A percentile compares a stretch with the other conserved stretches of the same genome.
Conservation (phyloP, 2,888 invertebrate species). For the Branchellion lobata region DNA sequence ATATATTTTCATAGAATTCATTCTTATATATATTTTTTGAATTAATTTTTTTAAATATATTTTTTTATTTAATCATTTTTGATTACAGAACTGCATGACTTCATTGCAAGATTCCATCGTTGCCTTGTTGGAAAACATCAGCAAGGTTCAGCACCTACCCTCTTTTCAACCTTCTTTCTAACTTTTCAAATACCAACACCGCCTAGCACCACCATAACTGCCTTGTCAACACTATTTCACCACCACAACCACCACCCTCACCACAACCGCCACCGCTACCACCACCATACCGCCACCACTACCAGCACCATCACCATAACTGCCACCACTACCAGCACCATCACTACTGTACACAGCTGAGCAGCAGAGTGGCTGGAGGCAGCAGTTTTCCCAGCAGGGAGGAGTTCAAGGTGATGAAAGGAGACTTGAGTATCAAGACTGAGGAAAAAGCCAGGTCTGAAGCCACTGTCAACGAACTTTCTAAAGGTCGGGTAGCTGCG, state of each 20-base stretch:
- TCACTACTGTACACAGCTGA: slow-evolving; percentile 43
- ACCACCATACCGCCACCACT: too few species aligned
- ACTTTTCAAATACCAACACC: background rate
- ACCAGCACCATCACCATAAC: background rate
- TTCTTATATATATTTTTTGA: background rate
- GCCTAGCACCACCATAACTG: background rate
- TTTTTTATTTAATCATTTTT: too few species aligned
- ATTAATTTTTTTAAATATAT: background rate
- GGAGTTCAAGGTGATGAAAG: slow-evolving; percentile 63
- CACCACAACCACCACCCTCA: too few species aligned
- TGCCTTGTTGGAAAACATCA: slow-evolving; percentile 70
- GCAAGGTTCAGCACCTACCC: slow-evolving; percentile 61
- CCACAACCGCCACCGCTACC: too few species aligned
- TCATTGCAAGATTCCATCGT: slow-evolving; percentile 71
- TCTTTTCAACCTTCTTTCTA: background rate
- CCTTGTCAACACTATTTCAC: too few species aligned
- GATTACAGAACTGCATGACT: slow-evolving; percentile 65
- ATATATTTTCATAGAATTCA: background rate
- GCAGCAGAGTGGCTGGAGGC: slow-evolving; percentile 57
- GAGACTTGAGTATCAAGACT: slow-evolving; percentile 65
- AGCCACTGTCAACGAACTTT: slow-evolving; percentile 70
- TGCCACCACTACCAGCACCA: background rate
- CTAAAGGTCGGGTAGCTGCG: slow-evolving; percentile 54
- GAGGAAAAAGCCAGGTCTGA: slow-evolving; percentile 69
- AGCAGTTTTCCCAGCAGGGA: slow-evolving; percentile 61